Conservation (phyloP, 2,888 invertebrate genomes). For the Trissoscelio sp. region DNA sequence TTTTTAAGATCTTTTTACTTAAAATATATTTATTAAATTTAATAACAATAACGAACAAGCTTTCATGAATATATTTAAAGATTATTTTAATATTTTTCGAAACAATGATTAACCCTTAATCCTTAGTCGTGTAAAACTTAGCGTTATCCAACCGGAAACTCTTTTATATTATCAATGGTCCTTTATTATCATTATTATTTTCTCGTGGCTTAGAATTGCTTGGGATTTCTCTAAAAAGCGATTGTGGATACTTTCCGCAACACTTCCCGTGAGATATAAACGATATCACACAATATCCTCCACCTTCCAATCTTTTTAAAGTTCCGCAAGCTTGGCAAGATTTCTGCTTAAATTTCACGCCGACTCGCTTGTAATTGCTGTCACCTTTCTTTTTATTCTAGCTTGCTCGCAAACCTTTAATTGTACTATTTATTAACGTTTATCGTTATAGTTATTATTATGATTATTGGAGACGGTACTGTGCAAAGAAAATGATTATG, state of each 20-base stretch:
- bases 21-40: no score
- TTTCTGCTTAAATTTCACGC: conserved; percentile 55
- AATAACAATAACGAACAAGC: no score
- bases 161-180: conserved; percentile 52
- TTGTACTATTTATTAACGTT: conserved; percentile 58
- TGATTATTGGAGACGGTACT: conserved; percentile 14
- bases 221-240: conserved; percentile 30
- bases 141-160: conserved; percentile 8
- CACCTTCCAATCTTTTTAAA: conserved; percentile 46
- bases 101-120: conserved; percentile 12
- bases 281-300: conserved; percentile 52
- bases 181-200: conserved; percentile 60
- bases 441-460: conserved; percentile 53
- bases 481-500: conserved; percentile 14
- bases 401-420: conserved; percentile 30
- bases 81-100: no score
- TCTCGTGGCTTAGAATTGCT: conserved; percentile 34
- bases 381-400: conserved; percentile 45
- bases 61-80: no score
- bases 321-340: conserved; percentile 44
- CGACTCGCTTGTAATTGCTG: conserved; percentile 53
- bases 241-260: conserved; percentile 55
- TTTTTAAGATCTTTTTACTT: no score
- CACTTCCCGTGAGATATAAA: conserved; percentile 50
- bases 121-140: not conserved